Evolutionary conservation across 1,140 invertebrate species (phyloP), one percentile per base, ranked within the genome.

Genomic region (Drosophila grimshawi): DNA sequence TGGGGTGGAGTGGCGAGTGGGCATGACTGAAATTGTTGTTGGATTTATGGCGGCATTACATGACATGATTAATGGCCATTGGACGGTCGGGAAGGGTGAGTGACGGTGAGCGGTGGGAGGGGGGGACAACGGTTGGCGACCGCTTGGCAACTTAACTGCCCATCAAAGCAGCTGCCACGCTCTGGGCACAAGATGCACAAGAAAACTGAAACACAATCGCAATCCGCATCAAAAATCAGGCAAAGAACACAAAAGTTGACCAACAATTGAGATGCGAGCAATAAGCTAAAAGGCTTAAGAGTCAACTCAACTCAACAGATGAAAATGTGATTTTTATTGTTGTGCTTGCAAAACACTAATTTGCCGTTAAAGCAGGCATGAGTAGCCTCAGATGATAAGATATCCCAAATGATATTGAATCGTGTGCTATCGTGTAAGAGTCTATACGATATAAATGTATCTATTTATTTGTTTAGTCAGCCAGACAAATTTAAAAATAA

Each of bases 1-100:
- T 19, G 19, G 19, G 51, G 39, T 39, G 19, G 57, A 11, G 53
- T 29, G 43, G 27, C 2, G 7, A 3, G 39, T 10, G 4, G 19
- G n/a, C 27, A 41, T n/a, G 29, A n/a, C 45, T 52, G 55, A 79
- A 86, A 86, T 88, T 86, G 83, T 86, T 86, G 83, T 88, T 86
- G 83, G 83, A 86, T 86, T 86, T 86, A 86, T 86, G 83, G 83
- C 83, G 83, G 83, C 83, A 86, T 86, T 86, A 86, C 83, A 86
- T 83, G 83, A 86, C 83, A 88, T 86, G 83, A 86, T 86, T 86
- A 86, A 86, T 86, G 83, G 83, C 76, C 48, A 27, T 51, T 30
- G 32, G 45, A 10, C 45, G 3, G 5, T 19, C 29, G 33, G 29
- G 46, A 41, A 41, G 39, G 2, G 39, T 3, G 2, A 10, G 10